phyloP scores from a whole-genome alignment of 1,140 invertebrate genomes.

The Ephestia elutella region DNA sequence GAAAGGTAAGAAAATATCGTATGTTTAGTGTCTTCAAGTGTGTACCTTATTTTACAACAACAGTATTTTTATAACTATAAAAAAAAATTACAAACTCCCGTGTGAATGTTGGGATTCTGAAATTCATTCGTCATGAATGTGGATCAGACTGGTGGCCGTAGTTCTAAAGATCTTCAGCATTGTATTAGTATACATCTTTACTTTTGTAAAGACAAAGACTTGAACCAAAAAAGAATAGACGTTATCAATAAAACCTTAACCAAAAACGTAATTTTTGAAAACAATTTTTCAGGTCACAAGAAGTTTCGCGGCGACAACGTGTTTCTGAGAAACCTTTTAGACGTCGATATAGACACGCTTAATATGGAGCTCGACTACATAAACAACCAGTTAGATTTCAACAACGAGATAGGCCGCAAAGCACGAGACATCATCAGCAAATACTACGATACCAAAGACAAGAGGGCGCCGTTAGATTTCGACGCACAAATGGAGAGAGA shows the following conservation, averaged over 20 bases:
- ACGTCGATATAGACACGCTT: slow-evolving; percentile 55
- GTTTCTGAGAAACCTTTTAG: slow-evolving; percentile 40
- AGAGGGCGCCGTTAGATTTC: slow-evolving; percentile 56
- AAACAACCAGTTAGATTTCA: slow-evolving; percentile 63
- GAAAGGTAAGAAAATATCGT: slow-evolving; percentile 19
- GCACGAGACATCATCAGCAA: slow-evolving; percentile 61
- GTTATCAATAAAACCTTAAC: no score
- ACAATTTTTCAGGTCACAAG: slow-evolving; percentile 10
- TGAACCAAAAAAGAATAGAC: no score
- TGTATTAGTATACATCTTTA: no score
- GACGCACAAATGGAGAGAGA: slow-evolving; percentile 73
- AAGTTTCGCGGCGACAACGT: slow-evolving; percentile 33
- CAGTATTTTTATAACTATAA: no score
- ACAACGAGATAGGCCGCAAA: slow-evolving; percentile 61
- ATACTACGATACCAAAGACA: slow-evolving; percentile 49
- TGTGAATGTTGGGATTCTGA: no score
- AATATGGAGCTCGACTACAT: slow-evolving; percentile 68
- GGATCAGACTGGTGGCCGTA: no score
- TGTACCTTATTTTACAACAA: slow-evolving; percentile 19
- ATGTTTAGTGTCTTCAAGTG: slow-evolving; percentile 30
- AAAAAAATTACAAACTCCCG: no score
- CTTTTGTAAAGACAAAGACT: no score
- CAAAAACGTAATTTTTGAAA: no score
- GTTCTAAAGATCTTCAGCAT: no score
- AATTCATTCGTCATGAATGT: no score